phyloP scores from a whole-genome alignment of 2,113 vertebrate genomes.

The Scopus umbretta region DNA sequence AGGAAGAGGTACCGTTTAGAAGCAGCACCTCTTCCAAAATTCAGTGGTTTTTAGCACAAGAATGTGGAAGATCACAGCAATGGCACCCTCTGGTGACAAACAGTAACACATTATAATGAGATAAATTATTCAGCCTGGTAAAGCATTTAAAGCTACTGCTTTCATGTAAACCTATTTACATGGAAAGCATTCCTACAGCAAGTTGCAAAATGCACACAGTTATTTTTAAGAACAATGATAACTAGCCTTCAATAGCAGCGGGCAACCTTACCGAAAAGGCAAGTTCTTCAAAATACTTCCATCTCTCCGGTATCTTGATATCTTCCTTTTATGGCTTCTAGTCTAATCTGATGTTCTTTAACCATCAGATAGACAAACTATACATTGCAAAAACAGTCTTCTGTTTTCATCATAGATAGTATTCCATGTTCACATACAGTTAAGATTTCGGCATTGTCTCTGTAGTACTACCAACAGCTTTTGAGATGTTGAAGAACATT shows the following conservation, averaged over 20 bases:
- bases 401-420: background rate
- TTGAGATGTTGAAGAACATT: background rate
- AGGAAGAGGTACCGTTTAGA: background rate
- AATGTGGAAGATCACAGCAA: background rate
- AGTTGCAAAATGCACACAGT: background rate
- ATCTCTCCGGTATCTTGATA: background rate
- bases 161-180: background rate
- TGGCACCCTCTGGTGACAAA: conserved; percentile 30
- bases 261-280: background rate
- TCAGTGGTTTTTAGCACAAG: background rate
- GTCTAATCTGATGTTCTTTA: background rate
- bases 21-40: background rate
- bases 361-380: background rate
- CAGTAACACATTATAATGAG: background rate
- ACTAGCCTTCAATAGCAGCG: background rate
- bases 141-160: background rate
- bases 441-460: background rate
- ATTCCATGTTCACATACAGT: background rate
- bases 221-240: background rate
- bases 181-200: background rate
- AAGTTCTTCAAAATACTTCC: background rate
- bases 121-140: background rate
- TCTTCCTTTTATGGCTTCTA: background rate
- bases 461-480: background rate
- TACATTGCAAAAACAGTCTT: background rate